phyloP scores from a whole-genome alignment of 2,113 vertebrate genomes.

The Scomber japonicus region DNA sequence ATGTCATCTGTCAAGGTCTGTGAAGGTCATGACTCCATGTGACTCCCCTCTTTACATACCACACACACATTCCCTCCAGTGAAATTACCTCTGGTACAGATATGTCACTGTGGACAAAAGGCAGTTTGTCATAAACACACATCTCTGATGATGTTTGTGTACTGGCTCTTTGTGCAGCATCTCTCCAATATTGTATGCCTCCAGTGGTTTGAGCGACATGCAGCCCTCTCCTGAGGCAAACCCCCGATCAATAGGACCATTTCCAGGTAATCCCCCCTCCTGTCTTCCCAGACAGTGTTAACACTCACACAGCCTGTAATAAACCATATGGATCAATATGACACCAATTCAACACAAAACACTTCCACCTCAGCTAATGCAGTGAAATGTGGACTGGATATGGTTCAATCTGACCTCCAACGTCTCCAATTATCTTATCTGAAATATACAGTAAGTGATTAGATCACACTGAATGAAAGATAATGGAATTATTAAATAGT shows the following conservation, averaged over 20 bases:
- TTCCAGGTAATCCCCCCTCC: slow-evolving; percentile 75
- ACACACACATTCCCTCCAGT: background rate
- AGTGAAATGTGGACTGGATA: slow-evolving; percentile 58
- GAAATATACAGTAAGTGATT: slow-evolving; percentile 12
- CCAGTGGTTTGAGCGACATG: slow-evolving; percentile 48
- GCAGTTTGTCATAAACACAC: slow-evolving; percentile 34
- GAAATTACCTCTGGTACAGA: slow-evolving; percentile 17
- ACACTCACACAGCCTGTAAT: slow-evolving; percentile 69
- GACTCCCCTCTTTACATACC: background rate
- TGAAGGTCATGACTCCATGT: slow-evolving; percentile 27
- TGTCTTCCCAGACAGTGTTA: slow-evolving; percentile 65
- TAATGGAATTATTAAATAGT: slow-evolving; percentile 6
- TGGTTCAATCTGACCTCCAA: slow-evolving; percentile 51
- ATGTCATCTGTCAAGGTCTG: slow-evolving; percentile 24
- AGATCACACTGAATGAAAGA: slow-evolving; percentile 11
- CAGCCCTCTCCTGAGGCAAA: slow-evolving; percentile 62
- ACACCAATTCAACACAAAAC: slow-evolving; percentile 66
- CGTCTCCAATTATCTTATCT: slow-evolving; percentile 31
- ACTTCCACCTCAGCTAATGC: slow-evolving; percentile 63
- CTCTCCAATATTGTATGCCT: slow-evolving; percentile 22
- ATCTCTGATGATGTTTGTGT: slow-evolving; percentile 26
- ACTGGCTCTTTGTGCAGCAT: slow-evolving; percentile 28
- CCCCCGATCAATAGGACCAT: slow-evolving; percentile 71
- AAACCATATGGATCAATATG: slow-evolving; percentile 76
- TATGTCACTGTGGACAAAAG: slow-evolving; percentile 43